Base-by-base conservation (phyloP, 1,140 invertebrate species). In the Saccostrea glomerata region DNA sequence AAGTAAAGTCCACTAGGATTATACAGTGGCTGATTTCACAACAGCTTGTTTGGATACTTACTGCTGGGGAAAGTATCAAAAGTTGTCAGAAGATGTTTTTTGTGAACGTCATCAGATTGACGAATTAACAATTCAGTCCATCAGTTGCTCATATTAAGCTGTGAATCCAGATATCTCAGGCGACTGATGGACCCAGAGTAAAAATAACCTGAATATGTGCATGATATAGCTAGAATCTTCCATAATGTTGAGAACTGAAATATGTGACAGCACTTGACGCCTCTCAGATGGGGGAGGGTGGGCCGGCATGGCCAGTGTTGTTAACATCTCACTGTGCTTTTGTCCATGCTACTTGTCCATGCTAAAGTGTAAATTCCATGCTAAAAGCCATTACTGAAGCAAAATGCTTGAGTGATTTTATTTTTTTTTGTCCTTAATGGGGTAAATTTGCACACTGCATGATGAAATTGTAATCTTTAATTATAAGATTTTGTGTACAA, bases 171-270 rank as follows among this genome's bases (percentile, higher is more conserved):
- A 77, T 13, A 77, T 77, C 23, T 77, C 25, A 36, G 25, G 70
- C 25, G 30, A 30, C 70, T 77, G 70, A 77, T 77, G 25, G 30
- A 77, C 70, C 25, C 11, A 77, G 30, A 30, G 30, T 77, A 36
- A 36, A 73, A 77, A 30, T 77, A 30, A 77, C 70, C 70, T 77
- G 70, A 77, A 30, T 77, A 77, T 77, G 70, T 77, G 70, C 70
- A 77, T 77, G 70, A 77, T 77, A 30, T 77, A 77, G 70, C 70
- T 77, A 77, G 70, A 77, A 30, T 77, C 70, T 40, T 25, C 70
- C 7, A 30, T 77, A 12, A 77, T 77, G 70, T 77, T 77, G 70
- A 77, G 30, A 77, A 77, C 70, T 77, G 70, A 77, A 77, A 77
- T 77, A 77, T 77, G 70, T 77, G 70, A 77, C 13, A 36, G 70